Percentiles rank a stretch among this genome's conserved stretches.
phyloP scores from a whole-genome alignment of 2,888 invertebrate species.

The Leucophora obtusa region DNA sequence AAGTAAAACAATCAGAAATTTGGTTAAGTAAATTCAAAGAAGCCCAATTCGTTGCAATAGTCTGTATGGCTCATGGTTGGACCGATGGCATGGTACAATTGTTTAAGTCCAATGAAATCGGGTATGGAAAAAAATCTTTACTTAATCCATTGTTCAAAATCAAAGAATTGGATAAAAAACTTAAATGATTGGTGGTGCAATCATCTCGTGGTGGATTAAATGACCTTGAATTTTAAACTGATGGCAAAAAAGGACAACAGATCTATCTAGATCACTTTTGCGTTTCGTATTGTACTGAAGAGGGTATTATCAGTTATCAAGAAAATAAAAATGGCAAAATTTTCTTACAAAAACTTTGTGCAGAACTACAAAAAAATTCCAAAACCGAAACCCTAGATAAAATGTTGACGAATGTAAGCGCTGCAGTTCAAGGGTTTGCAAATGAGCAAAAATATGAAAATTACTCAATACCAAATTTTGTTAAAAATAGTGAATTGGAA shows the following conservation, averaged over 20 bases:
- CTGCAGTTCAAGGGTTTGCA: neutral
- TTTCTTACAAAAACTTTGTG: neutral
- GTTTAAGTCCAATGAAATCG: neutral
- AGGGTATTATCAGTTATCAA: neutral
- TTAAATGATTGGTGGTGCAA: slow-evolving; percentile 17
- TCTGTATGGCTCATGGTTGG: neutral
- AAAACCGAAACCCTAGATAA: neutral
- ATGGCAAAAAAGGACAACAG: neutral
- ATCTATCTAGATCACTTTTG: neutral
- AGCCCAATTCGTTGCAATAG: neutral
- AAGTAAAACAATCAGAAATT: neutral
- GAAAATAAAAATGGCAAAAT: neutral
- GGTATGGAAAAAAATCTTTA: neutral
- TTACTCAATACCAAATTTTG: slow-evolving; percentile 2
- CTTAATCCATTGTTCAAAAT: slow-evolving; percentile 13
- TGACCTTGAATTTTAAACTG: neutral
- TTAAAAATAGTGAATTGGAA: neutral
- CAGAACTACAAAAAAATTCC: neutral
- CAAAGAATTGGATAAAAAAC: slow-evolving; percentile 8
- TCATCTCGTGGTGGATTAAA: slow-evolving; percentile 7
- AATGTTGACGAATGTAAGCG: neutral
- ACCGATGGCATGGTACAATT: neutral
- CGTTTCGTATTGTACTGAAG: neutral
- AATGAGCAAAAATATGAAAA: neutral
- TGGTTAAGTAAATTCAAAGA: neutral